Evolutionary conservation across 2,113 vertebrate genomes (phyloP).

Genomic region (Turdus rufiventris): DNA sequence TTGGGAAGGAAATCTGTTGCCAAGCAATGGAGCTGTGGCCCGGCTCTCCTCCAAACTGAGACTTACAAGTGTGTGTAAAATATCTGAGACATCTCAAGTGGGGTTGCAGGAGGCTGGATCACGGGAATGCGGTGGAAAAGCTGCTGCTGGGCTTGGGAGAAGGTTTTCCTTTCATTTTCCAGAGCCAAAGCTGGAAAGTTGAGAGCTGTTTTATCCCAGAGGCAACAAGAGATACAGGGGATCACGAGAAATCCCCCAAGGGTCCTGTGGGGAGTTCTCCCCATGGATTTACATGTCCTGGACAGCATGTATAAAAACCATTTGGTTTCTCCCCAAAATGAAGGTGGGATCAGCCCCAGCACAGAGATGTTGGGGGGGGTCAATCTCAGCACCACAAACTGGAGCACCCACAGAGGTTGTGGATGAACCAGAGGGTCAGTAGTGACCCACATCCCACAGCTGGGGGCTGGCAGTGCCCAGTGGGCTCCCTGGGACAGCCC

Average conservation of each 20-base stretch:
- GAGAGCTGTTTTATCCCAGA: background rate
- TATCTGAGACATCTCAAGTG: background rate
- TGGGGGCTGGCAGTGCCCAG: background rate
- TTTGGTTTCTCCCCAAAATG: rapidly evolving
- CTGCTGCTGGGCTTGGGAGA: background rate
- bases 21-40: background rate
- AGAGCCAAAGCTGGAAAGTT: background rate
- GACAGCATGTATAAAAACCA: rapidly evolving
- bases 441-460: background rate
- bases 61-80: background rate
- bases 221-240: background rate
- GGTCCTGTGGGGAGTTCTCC: background rate
- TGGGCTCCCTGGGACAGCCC: background rate
- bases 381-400: background rate
- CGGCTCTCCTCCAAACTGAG: background rate
- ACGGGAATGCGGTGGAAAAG: background rate
- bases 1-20: constrained; percentile 23
- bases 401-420: background rate
- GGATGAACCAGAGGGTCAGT: background rate
- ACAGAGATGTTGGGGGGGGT: rapidly evolving
- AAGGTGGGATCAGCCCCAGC: background rate
- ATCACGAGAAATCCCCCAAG: background rate
- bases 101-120: background rate
- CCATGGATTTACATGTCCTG: background rate
- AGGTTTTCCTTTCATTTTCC: background rate